Evolutionary conservation across 2,888 invertebrate species (phyloP).

Genomic region (Eupithecia exiguata): DNA sequence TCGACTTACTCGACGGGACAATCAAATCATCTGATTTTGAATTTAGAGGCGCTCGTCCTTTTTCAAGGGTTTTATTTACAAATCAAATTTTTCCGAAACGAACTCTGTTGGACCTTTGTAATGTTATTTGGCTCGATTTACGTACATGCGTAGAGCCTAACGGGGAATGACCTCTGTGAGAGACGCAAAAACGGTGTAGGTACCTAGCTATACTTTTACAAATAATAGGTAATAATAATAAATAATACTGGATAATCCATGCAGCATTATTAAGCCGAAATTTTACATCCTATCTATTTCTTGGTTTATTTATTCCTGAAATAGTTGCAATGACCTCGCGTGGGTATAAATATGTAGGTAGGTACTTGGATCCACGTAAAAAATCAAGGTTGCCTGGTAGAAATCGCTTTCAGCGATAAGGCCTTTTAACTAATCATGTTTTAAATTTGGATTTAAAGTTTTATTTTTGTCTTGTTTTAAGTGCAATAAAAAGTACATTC

Average conservation of each 20-base stretch:
- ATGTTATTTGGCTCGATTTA: slow-evolving; percentile 56
- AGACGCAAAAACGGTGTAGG: neutral
- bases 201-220: too few relatives aligned
- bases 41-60: slow-evolving; percentile 57
- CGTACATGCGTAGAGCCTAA: slow-evolving; percentile 44
- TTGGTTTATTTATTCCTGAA: neutral
- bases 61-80: slow-evolving; percentile 60
- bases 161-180: slow-evolving; percentile 34
- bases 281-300: too few relatives aligned
- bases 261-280: too few relatives aligned
- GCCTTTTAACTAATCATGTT: too few relatives aligned
- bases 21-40: slow-evolving; percentile 64
- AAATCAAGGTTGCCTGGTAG: too few relatives aligned
- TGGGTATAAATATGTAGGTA: neutral
- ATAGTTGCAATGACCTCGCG: neutral
- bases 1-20: slow-evolving; percentile 44
- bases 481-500: too few relatives aligned
- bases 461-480: too few relatives aligned
- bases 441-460: too few relatives aligned
- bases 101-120: slow-evolving; percentile 51
- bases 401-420: too few relatives aligned
- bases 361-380: neutral
- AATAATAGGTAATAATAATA: too few relatives aligned
- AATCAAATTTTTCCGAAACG: slow-evolving; percentile 64
- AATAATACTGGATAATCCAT: too few relatives aligned